phyloP scores from a whole-genome alignment of 2,113 vertebrate genomes.

The Naja naja region DNA sequence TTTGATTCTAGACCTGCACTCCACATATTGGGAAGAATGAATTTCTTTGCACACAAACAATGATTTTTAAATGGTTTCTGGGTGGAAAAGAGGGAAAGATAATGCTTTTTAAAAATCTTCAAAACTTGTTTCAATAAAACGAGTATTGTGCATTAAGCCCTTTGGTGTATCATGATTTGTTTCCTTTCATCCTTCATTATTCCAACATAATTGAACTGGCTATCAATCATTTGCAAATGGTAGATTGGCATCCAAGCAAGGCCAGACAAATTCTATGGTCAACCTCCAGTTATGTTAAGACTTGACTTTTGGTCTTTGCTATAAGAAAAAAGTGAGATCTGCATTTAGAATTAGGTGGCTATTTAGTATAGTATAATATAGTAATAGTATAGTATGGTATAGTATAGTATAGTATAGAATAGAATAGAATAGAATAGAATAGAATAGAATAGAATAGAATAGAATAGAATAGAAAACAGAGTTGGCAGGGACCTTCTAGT shows the following conservation, averaged over 20 bases:
- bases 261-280: neutral
- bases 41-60: neutral
- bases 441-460: no score
- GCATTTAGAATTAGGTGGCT: no score
- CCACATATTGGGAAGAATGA: neutral
- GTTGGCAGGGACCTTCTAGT: no score
- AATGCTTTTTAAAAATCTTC: no score
- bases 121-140: no score
- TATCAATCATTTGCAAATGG: neutral
- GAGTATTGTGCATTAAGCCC: neutral
- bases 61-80: neutral
- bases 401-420: no score
- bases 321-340: no score
- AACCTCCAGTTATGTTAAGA: neutral
- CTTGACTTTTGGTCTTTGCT: no score
- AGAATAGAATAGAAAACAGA: no score
- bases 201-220: neutral
- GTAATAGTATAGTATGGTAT: no score
- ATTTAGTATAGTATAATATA: no score
- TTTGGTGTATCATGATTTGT: neutral
- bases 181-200: neutral
- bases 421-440: no score
- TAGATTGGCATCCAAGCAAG: neutral
- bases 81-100: neutral
- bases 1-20: neutral